Evolutionary conservation across 2,888 invertebrate genomes (phyloP).

Genomic region (Apamea anceps): DNA sequence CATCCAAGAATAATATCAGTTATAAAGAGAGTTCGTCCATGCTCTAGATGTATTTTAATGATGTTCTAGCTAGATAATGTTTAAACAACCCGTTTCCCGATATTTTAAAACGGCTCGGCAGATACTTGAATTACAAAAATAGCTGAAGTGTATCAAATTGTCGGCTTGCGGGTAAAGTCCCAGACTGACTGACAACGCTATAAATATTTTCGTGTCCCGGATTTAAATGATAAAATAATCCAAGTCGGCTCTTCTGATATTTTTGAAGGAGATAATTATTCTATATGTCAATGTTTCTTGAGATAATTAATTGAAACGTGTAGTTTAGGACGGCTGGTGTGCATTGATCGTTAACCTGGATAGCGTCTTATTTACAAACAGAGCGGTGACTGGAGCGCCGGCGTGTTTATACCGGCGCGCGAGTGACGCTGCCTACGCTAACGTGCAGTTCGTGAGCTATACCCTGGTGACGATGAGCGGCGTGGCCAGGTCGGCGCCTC

Average conservation of each 20-base stretch:
- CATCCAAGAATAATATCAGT: conserved; percentile 83
- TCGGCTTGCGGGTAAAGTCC: conserved; percentile 57
- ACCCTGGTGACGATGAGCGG: conserved; percentile 97
- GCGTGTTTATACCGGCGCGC: conserved; percentile 84
- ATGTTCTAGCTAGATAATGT: conserved; percentile 78
- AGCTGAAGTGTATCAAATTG: conserved; percentile 67
- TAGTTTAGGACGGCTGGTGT: conserved; percentile 9
- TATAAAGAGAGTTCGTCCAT: conserved; percentile 80
- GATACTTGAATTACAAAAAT: conserved; percentile 68
- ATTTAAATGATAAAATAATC: conserved; percentile 54
- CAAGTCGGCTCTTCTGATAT: conserved; percentile 22
- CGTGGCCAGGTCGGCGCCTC: conserved; percentile 96
- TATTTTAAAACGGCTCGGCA: conserved; percentile 69
- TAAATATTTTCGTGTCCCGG: conserved; percentile 61
- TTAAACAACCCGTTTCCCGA: conserved; percentile 68
- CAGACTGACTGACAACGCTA: conserved; percentile 63
- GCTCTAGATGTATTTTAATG: conserved; percentile 77
- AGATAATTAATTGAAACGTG: conserved; percentile 28
- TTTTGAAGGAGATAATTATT: conserved; percentile 19
- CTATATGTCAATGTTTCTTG: conserved; percentile 10
- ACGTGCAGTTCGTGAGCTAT: conserved; percentile 72
- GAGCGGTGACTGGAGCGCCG: conserved; percentile 69
- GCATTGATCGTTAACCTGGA: conserved; percentile 53
- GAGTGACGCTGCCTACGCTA: conserved; percentile 41
- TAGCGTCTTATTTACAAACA: conserved; percentile 67